Evolutionary conservation across 2,888 invertebrate species (phyloP), one percentile per base, ranked within the genome.

Genomic region (Dysmachus trigonus): DNA sequence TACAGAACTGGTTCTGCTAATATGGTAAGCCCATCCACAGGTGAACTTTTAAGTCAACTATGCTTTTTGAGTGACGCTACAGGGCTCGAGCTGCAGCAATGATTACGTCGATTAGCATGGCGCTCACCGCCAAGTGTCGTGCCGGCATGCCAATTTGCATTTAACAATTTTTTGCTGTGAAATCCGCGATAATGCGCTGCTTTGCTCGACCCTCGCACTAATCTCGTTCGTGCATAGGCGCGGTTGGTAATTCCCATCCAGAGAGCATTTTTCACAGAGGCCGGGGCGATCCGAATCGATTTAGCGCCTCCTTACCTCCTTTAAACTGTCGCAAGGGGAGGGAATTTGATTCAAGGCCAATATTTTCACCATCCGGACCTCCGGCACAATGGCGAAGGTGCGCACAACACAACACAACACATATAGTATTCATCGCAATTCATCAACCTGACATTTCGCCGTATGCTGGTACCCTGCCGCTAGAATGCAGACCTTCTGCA

Each of bases 371-470:
- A 31, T 35, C 53, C 81, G 33, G 31, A 53, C 47, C 53, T 22
- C 33, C 73, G 73, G 31, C 15, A 33, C 35, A 35, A 73, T 33
- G 62, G 73, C 10, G 73, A 10, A 73, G 73, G 33, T 73, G 73
- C 2, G 31, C 35, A 18, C 18, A 31, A 5, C n/a, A n/a, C n/a
- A n/a, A n/a, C n/a, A 13, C 31, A 5, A 7, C 31, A 2, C 27
- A 30, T 31, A n/a, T n/a, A n/a, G n/a, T n/a, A 77, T 77, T 47
- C 22, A 77, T 47, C 47, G 13, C 47, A 22, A 81, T 81, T 47
- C 62, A 81, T 53, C 30, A 81, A 81, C 53, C 81, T 81, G 81
- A 81, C 81, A 81, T 81, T 81, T 81, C 47, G 81, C 81, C 22
- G n/a, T 53, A 47, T 47, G 47, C 47, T 6, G 5, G 47, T 15